Evolutionary conservation across 2,888 invertebrate genomes (phyloP).

Genomic region (Melinopterus prodromus): DNA sequence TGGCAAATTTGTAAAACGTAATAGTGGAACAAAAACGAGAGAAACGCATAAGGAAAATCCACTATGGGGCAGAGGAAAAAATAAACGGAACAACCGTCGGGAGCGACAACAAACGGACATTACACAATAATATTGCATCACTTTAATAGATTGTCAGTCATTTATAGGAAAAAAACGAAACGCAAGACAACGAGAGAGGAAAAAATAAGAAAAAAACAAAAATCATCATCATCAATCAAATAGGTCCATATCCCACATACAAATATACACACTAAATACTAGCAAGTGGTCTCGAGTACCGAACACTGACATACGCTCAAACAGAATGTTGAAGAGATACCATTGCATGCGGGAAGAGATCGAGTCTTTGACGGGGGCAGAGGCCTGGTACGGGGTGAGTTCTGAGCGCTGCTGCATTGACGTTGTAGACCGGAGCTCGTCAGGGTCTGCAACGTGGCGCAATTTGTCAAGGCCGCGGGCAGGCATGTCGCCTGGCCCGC

Average conservation of each 20-base stretch:
- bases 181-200: neutral
- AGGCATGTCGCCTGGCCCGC: slow-evolving; percentile 63
- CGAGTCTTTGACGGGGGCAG: slow-evolving; percentile 47
- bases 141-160: slow-evolving; percentile 54
- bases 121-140: slow-evolving; percentile 54
- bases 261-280: slow-evolving; percentile 46
- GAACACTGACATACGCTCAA: slow-evolving; percentile 53
- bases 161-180: slow-evolving; percentile 34
- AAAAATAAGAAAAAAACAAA: slow-evolving; percentile 12
- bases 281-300: slow-evolving; percentile 57
- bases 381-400: slow-evolving; percentile 48
- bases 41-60: neutral
- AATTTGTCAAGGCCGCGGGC: slow-evolving; percentile 41
- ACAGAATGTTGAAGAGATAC: slow-evolving; percentile 51
- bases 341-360: slow-evolving; percentile 53
- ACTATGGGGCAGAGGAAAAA: neutral
- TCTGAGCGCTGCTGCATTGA: slow-evolving; percentile 49
- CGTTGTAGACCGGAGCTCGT: slow-evolving; percentile 38
- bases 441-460: slow-evolving; percentile 46
- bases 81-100: neutral
- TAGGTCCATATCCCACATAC: slow-evolving; percentile 28
- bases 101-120: slow-evolving; percentile 28
- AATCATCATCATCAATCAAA: neutral
- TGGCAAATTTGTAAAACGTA: neutral
- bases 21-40: neutral